These are phyloP conservation scores for Cheilosia soror DNA, from an alignment of 2,888 invertebrate genomes.

Conservation along the genomic window DNA sequence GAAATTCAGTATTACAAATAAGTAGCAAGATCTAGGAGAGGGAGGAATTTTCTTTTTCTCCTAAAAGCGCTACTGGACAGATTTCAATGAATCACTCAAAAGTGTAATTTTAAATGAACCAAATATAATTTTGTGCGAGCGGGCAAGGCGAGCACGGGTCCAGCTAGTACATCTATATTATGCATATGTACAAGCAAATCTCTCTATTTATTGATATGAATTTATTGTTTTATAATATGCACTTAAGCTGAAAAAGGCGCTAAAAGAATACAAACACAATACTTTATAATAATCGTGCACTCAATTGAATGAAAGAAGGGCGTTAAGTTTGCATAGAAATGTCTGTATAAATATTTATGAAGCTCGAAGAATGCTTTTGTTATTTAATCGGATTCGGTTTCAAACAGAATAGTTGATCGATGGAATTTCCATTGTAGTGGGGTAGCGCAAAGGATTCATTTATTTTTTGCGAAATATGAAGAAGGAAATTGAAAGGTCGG, in stretches of 20 bases:
- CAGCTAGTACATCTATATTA: no score
- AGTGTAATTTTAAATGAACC: no score
- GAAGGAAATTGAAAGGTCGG: no score
- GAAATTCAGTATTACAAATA: no score
- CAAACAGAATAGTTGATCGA: constrained; percentile 20
- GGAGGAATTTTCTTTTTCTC: no score
- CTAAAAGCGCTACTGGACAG: no score
- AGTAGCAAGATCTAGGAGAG: no score
- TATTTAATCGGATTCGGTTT: constrained; percentile 13
- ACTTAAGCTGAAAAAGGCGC: constrained; percentile 5
- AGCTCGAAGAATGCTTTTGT: constrained; percentile 25
- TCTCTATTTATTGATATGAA: constrained; percentile 23
- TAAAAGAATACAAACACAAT: background rate
- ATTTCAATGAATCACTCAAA: no score
- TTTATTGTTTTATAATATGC: constrained; percentile 34
- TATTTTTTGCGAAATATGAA: background rate
- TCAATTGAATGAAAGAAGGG: constrained; percentile 11
- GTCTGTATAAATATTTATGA: constrained; percentile 48
- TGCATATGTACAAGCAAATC: constrained; percentile 1
- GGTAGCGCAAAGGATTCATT: background rate
- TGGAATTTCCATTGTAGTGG: background rate
- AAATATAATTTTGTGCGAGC: no score
- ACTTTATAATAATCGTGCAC: constrained; percentile 27
- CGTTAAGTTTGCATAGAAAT: constrained; percentile 12
- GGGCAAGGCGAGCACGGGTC: no score